Evolutionary conservation across 2,113 vertebrate genomes (phyloP).

Genomic region (Passerina amoena): DNA sequence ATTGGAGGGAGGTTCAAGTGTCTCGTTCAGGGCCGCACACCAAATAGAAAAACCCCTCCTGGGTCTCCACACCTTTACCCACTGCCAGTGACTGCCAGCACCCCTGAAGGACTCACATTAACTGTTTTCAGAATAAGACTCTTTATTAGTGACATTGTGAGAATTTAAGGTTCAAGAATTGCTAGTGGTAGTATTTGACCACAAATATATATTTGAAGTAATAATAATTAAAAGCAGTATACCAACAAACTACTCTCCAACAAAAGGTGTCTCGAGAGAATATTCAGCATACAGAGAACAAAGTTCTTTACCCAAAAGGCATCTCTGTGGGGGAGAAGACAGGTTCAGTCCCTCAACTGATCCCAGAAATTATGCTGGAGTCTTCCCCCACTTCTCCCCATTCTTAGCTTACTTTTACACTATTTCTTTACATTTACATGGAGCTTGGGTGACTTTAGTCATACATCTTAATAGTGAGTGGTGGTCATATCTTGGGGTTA

Average conservation of each 20-base stretch:
- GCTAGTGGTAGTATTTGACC: neutral
- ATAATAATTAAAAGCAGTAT: neutral
- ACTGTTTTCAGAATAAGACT: neutral
- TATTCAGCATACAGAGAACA: neutral
- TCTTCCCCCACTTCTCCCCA: too few relatives aligned
- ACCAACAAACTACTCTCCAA: too few relatives aligned
- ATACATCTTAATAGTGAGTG: neutral
- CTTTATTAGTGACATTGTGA: neutral
- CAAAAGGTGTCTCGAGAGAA: neutral
- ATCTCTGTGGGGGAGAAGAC: fast-evolving
- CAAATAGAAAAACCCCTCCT: neutral
- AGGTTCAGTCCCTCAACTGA: neutral
- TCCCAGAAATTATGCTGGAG: neutral
- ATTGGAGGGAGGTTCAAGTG: fast-evolving
- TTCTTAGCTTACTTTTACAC: neutral
- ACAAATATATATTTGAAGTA: neutral
- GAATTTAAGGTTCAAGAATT: neutral
- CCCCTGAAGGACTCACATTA: neutral
- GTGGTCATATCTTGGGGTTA: fast-evolving
- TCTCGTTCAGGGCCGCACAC: neutral
- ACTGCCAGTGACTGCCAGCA: neutral
- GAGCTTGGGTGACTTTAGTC: neutral
- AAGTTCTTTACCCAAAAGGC: neutral
- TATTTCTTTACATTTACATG: neutral
- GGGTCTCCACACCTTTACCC: neutral